Percentiles rank a stretch among this genome's conserved stretches.
Conservation (phyloP, 2,113 vertebrate species). For the Malurus melanocephalus region DNA sequence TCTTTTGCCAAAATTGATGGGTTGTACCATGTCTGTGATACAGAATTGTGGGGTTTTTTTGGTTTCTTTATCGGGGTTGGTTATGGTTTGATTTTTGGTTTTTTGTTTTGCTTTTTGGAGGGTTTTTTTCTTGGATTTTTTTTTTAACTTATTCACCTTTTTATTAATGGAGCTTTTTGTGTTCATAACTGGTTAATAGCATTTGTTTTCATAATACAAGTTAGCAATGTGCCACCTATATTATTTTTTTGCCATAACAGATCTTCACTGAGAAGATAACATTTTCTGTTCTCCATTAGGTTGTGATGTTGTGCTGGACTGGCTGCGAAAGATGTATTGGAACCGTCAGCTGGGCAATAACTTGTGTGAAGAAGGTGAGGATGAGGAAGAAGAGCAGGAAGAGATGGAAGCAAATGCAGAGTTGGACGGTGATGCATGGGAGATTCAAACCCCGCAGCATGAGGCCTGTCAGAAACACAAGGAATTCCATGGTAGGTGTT, state of each 20-base stretch:
- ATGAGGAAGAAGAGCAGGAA: slow-evolving; percentile 70
- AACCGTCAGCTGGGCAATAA: slow-evolving; percentile 85
- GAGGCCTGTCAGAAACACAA: slow-evolving; percentile 71
- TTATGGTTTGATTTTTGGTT: neutral
- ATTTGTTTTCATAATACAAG: neutral
- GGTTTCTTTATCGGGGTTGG: neutral
- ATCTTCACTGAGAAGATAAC: neutral
- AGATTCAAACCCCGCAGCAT: neutral
- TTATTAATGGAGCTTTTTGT: neutral
- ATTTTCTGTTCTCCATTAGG: slow-evolving; percentile 57
- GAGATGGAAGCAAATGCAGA: neutral
- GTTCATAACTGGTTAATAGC: neutral
- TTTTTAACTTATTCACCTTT: neutral
- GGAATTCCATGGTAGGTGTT: slow-evolving; percentile 78
- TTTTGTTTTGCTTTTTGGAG: neutral
- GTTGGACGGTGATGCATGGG: slow-evolving; percentile 69
- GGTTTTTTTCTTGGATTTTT: neutral
- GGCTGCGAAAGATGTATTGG: slow-evolving; percentile 93
- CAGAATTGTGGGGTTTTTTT: fast-evolving
- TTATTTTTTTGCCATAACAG: neutral
- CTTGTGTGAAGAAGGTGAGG: slow-evolving; percentile 73
- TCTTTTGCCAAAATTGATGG: neutral
- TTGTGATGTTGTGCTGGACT: slow-evolving; percentile 88
- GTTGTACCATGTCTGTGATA: neutral
- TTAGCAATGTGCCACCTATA: neutral